phyloP scores from a whole-genome alignment of 1,140 invertebrate species.

The Nasonia longicornis region DNA sequence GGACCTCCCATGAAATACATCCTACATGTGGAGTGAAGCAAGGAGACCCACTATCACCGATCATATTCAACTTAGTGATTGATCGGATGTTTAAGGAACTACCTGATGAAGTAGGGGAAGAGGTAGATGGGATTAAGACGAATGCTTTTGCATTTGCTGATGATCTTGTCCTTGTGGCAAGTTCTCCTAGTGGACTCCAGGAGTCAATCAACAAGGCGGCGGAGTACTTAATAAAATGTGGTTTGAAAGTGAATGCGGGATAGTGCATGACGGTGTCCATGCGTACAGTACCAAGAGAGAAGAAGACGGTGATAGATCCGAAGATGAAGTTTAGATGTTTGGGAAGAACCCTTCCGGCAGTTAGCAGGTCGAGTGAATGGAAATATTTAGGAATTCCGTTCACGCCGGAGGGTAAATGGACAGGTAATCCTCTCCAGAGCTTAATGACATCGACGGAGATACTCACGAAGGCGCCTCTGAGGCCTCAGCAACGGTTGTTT shows the following conservation, averaged over 20 bases:
- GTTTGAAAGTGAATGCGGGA: constrained; percentile 51
- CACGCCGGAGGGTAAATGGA: neutral
- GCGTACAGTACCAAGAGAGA: constrained; percentile 39
- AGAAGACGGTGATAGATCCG: constrained; percentile 15
- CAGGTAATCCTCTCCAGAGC: neutral
- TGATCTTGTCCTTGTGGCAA: constrained; percentile 60
- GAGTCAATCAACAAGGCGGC: neutral
- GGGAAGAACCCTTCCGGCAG: neutral
- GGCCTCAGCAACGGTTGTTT: constrained; percentile 45
- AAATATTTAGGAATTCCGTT: neutral
- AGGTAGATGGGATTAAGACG: constrained; percentile 42
- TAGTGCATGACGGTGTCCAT: constrained; percentile 56
- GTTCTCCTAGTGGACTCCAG: constrained; percentile 46
- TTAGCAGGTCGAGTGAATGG: neutral
- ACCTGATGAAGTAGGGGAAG: constrained; percentile 50
- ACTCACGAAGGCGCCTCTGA: constrained; percentile 38
- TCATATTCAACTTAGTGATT: constrained; percentile 49
- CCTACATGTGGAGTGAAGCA: constrained; percentile 49
- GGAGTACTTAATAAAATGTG: constrained; percentile 16
- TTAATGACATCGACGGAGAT: neutral
- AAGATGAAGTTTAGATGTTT: neutral
- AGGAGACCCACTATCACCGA: constrained; percentile 54
- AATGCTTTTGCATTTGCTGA: constrained; percentile 63
- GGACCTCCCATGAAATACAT: constrained; percentile 50
- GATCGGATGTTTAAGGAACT: constrained; percentile 46